These are phyloP conservation scores for Malurus melanocephalus DNA, from an alignment of 2,113 vertebrate genomes.

Conservation along the genomic window DNA sequence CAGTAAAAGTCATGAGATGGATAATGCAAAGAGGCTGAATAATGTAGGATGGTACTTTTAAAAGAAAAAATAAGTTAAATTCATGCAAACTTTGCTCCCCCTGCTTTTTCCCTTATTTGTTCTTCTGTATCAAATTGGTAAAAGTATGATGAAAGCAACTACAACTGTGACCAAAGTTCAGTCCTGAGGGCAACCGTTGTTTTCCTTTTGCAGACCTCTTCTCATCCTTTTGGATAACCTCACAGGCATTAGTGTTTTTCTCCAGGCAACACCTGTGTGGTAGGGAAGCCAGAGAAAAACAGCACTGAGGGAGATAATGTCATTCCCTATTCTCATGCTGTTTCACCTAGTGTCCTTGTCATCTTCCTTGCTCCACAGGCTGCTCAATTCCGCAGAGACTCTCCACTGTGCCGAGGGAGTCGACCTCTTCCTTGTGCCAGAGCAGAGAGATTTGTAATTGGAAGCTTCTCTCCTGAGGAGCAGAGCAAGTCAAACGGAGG, in stretches of 20 bases:
- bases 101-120: background rate
- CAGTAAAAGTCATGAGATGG: background rate
- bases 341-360: background rate
- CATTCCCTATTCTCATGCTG: background rate
- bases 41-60: background rate
- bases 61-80: background rate
- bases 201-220: background rate
- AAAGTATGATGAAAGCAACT: background rate
- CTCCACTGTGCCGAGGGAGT: background rate
- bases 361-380: background rate
- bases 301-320: background rate
- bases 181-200: background rate
- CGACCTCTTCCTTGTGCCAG: background rate
- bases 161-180: background rate
- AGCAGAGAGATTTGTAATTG: constrained; percentile 37
- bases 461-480: constrained; percentile 37
- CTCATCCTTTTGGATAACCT: background rate
- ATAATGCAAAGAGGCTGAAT: background rate
- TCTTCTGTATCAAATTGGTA: background rate
- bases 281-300: background rate
- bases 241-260: background rate
- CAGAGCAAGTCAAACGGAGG: background rate
- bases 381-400: background rate
- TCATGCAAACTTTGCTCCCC: background rate
- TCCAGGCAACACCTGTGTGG: background rate